Percentiles rank a stretch among this genome's conserved stretches.
Evolutionary conservation across 1,140 invertebrate genomes (phyloP).

Genomic region (Planococcus citri): DNA sequence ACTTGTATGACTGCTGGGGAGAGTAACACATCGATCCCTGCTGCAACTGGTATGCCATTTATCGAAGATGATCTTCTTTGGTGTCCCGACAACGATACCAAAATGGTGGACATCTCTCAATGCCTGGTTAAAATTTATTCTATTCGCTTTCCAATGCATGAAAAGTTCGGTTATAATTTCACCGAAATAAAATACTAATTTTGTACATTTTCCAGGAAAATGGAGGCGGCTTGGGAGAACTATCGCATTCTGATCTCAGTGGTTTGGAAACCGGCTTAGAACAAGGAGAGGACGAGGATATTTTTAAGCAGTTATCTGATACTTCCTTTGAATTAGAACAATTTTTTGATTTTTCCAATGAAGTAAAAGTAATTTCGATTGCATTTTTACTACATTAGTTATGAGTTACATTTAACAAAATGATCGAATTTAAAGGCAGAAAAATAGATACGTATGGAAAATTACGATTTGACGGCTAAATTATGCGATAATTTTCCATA

Average conservation of each 20-base stretch:
- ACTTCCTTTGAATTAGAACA: slow-evolving; percentile 45
- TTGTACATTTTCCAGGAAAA: slow-evolving; percentile 35
- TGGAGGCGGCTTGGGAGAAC: slow-evolving; percentile 39
- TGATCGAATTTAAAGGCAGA: too few relatives aligned
- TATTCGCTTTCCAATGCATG: slow-evolving; percentile 28
- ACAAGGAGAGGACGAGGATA: slow-evolving; percentile 41
- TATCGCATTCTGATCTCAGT: slow-evolving; percentile 52
- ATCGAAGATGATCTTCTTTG: slow-evolving; percentile 84
- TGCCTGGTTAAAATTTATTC: slow-evolving; percentile 55
- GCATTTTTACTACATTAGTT: background rate
- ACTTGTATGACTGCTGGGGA: slow-evolving; percentile 25
- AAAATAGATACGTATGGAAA: too few relatives aligned
- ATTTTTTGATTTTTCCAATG: slow-evolving; percentile 37
- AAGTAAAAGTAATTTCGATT: slow-evolving; percentile 30
- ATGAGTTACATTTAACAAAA: too few relatives aligned
- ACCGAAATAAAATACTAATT: too few relatives aligned
- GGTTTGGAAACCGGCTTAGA: slow-evolving; percentile 41
- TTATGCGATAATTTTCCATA: too few relatives aligned
- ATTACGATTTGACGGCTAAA: too few relatives aligned
- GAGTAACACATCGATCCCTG: slow-evolving; percentile 22
- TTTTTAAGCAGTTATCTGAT: slow-evolving; percentile 55
- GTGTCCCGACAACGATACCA: slow-evolving; percentile 70
- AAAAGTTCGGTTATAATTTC: too few relatives aligned
- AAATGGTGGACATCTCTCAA: slow-evolving; percentile 76
- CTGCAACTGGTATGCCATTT: slow-evolving; percentile 66